These are phyloP conservation scores for Empis stercorea DNA, from an alignment of 2,888 invertebrate species.

Conservation along the genomic window DNA sequence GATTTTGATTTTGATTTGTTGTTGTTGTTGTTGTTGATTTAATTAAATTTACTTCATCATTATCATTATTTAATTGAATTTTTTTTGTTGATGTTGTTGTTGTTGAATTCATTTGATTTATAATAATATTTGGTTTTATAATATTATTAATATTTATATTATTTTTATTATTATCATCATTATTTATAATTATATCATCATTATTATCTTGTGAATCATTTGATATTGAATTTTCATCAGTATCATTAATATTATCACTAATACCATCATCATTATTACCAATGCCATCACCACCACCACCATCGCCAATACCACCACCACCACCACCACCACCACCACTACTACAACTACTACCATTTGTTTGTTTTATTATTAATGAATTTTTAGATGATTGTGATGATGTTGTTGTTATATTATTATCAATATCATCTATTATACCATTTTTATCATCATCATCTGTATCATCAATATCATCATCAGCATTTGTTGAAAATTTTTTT, in stretches of 20 bases:
- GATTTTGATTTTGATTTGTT: slow-evolving; percentile 12
- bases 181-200: too few relatives aligned
- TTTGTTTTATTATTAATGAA: neutral
- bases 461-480: slow-evolving; percentile 7
- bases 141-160: neutral
- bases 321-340: neutral
- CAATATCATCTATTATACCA: neutral
- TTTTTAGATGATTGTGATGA: neutral
- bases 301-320: neutral
- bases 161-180: too few relatives aligned
- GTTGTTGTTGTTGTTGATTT: slow-evolving; percentile 15
- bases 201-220: slow-evolving; percentile 25
- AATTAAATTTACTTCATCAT: neutral
- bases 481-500: slow-evolving; percentile 16
- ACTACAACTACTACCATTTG: neutral
- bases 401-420: neutral
- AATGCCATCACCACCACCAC: too few relatives aligned
- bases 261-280: too few relatives aligned
- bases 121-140: neutral
- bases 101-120: slow-evolving; percentile 9
- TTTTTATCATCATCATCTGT: neutral
- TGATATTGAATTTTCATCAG: slow-evolving; percentile 32
- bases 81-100: slow-evolving; percentile 17
- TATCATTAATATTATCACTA: slow-evolving; percentile 14
- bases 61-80: too few relatives aligned